A percentile compares a stretch with the other conserved stretches of the same genome.
Conservation (phyloP, 2,888 invertebrate genomes). For the Perdita meconis region DNA sequence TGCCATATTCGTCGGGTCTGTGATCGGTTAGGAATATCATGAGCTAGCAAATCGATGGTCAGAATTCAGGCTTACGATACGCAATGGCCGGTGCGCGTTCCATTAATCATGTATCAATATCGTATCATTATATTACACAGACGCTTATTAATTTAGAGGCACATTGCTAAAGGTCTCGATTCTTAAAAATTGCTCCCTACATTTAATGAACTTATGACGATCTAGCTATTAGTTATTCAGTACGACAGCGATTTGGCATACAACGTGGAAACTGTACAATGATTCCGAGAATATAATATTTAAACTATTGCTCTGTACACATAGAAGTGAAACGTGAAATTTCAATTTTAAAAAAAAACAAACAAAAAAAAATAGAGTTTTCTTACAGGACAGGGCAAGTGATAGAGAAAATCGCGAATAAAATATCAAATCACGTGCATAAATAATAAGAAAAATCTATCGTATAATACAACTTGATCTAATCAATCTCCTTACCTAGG, state of each 20-base stretch:
- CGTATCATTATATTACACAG: constrained; percentile 78
- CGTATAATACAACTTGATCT: constrained; percentile 61
- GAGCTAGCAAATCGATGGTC: constrained; percentile 75
- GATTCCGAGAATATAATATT: constrained; percentile 63
- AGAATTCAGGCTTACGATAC: constrained; percentile 76
- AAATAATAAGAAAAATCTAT: constrained; percentile 55
- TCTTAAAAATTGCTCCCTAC: constrained; percentile 79
- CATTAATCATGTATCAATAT: constrained; percentile 74
- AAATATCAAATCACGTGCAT: constrained; percentile 64
- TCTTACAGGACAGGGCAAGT: too few species aligned
- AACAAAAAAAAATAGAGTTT: too few species aligned
- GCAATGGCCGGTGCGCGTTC: constrained; percentile 70
- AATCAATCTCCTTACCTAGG: constrained; percentile 65
- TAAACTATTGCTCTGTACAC: constrained; percentile 69
- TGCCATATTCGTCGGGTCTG: constrained; percentile 71
- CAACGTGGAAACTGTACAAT: constrained; percentile 74
- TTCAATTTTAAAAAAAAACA: too few species aligned
- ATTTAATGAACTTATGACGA: constrained; percentile 76
- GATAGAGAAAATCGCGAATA: constrained; percentile 39
- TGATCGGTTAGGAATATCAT: constrained; percentile 76
- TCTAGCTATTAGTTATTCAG: constrained; percentile 71
- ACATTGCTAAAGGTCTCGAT: constrained; percentile 83
- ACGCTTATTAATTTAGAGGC: constrained; percentile 84
- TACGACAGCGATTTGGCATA: constrained; percentile 74
- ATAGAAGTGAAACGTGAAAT: constrained; percentile 53